A percentile compares a stretch with the other conserved stretches of the same genome.
These are phyloP conservation scores for Leptogaster cylindrica DNA, from an alignment of 2,888 invertebrate species.

Conservation along the genomic window DNA sequence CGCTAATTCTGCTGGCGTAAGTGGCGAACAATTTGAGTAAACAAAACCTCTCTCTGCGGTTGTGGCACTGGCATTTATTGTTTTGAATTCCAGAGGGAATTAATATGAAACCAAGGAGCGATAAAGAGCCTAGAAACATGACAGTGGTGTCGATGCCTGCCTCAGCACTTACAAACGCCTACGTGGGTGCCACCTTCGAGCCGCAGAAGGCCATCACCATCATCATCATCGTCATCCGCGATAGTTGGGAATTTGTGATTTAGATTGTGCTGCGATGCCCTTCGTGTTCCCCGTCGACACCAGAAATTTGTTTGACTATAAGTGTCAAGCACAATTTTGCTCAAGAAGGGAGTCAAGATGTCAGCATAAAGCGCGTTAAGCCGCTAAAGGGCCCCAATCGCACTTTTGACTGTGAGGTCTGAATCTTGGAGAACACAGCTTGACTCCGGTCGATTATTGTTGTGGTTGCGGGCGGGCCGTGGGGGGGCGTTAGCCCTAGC, in stretches of 20 bases:
- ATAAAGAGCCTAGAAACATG: background rate
- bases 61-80: conserved; percentile 19
- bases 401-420: background rate
- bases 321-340: background rate
- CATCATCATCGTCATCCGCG: too few relatives aligned
- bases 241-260: too few relatives aligned
- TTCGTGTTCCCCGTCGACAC: background rate
- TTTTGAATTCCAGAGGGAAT: conserved; percentile 24
- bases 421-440: background rate
- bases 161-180: conserved; percentile 15
- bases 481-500: background rate
- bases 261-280: background rate
- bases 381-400: background rate
- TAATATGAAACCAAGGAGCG: conserved; percentile 13
- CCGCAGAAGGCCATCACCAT: background rate
- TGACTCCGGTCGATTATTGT: background rate
- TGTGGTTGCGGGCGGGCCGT: background rate
- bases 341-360: conserved; percentile 17
- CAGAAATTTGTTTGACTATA: background rate
- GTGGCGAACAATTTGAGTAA: background rate
- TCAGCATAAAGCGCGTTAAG: conserved; percentile 1
- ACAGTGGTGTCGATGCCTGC: conserved; percentile 5
- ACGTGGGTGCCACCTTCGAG: background rate
- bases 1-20: conserved; percentile 18
- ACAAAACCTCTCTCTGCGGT: conserved; percentile 18